phyloP scores from a whole-genome alignment of 2,888 invertebrate genomes.

The Stenichneumon culpator region DNA sequence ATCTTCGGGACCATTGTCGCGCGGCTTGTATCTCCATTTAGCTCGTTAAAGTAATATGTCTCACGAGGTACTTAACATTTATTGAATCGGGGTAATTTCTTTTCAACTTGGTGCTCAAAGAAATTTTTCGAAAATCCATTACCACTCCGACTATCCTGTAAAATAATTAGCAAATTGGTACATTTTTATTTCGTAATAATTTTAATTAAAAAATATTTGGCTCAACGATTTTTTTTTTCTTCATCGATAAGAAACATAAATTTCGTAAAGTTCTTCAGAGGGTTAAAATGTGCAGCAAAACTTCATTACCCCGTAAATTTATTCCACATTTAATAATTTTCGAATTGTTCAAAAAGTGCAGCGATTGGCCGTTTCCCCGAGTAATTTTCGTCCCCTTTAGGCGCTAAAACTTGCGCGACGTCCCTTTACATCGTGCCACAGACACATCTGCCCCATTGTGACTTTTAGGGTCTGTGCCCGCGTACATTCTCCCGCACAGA shows the following conservation, averaged over 20 bases:
- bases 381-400: not conserved
- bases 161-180: not conserved
- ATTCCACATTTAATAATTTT: constrained; percentile 48
- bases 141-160: not conserved
- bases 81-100: not conserved
- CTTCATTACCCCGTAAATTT: not conserved
- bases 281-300: not conserved
- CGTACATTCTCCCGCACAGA: constrained; percentile 18
- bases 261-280: not conserved
- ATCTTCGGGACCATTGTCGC: not conserved
- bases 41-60: not conserved
- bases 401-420: constrained; percentile 30
- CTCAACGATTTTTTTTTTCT: not conserved
- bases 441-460: constrained; percentile 72
- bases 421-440: constrained; percentile 23
- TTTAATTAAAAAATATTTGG: not conserved
- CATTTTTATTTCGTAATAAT: not conserved
- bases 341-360: constrained; percentile 53
- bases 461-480: constrained; percentile 67
- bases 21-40: not conserved
- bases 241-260: not conserved
- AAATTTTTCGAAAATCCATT: not conserved
- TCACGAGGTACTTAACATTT: not conserved
- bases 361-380: constrained; percentile 54
- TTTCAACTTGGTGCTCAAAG: not conserved